Evolutionary conservation across 2,113 vertebrate species (phyloP).

Genomic region (Ciconia stormi): DNA sequence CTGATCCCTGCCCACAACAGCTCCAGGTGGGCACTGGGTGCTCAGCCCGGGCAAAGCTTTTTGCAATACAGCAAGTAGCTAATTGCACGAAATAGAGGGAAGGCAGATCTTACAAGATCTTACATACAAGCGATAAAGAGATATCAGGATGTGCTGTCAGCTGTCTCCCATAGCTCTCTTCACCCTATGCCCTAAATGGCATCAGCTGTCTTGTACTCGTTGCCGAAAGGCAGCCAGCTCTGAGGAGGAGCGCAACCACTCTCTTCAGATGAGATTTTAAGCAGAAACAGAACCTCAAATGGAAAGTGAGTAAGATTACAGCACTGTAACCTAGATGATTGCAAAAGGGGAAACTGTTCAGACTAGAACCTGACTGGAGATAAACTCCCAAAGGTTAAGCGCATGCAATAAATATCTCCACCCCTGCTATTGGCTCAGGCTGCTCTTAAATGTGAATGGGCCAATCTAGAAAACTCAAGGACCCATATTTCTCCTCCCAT

Average conservation of each 20-base stretch:
- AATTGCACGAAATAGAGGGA: background rate
- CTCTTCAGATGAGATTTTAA: background rate
- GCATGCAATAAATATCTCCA: background rate
- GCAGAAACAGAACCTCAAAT: slow-evolving; percentile 15
- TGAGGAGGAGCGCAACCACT: background rate
- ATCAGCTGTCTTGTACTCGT: background rate
- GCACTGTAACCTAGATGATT: background rate
- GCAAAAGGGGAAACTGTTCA: slow-evolving; percentile 46
- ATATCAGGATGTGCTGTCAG: background rate
- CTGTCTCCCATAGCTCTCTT: background rate
- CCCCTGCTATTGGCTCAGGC: background rate
- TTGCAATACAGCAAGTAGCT: background rate
- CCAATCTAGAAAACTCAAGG: background rate
- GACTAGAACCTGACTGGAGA: background rate
- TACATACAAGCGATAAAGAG: background rate
- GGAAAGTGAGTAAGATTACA: slow-evolving; percentile 36
- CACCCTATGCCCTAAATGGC: background rate
- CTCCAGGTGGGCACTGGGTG: background rate
- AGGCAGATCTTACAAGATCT: background rate
- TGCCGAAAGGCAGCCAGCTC: background rate
- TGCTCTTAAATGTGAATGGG: background rate
- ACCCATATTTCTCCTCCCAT: background rate
- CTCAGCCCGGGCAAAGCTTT: background rate
- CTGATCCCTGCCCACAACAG: background rate
- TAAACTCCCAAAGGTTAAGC: background rate